Evolutionary conservation across 2,888 invertebrate species (phyloP), one percentile per base, ranked within the genome.

Genomic region (Diplolepis rosae): DNA sequence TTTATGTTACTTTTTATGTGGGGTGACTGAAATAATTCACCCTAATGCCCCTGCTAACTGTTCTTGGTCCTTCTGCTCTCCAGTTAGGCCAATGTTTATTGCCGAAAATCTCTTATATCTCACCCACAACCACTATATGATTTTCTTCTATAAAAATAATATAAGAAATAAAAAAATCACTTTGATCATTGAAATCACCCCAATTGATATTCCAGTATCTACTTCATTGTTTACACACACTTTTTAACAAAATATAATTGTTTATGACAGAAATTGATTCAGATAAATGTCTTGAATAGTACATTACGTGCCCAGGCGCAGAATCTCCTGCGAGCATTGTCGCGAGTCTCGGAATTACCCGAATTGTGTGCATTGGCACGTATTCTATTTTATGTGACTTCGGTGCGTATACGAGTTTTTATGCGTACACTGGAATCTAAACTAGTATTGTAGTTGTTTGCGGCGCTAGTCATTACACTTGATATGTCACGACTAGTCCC

Each of bases 31-130:
- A 86, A 87, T 87, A 86, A 87, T 87, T 87, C 87, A 87, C 85
- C 86, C 87, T 87, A 87, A 87, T 87, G 85, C 84, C 80, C 81
- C 77, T 82, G 84, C 87, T 86, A 87, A 87, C 86, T 87, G 86
- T 85, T 82, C 76, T 77, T 77, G 79, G 79, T 80, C 77, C 79
- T 79, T 71, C 77, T 71, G 76, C 72, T 69, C 75, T 74, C 72
- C 73, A 68, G 75, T 75, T 50, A 54, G 74, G 66, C 84, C 79
- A 83, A 85, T 85, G 84, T 86, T 86, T 85, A 86, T 85, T 83
- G 81, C 84, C 80, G 80, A 83, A 83, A 82, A 82, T 80, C 77
- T 81, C 79, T 69, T 75, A 76, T 77, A 77, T 77, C 79, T 81
- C 80, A 77, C 76, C 74, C 5, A 4, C 13, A 13, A 35, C 11